Base-by-base conservation (phyloP, 1,140 invertebrate genomes). In the Drosophila pruinosa region DNA sequence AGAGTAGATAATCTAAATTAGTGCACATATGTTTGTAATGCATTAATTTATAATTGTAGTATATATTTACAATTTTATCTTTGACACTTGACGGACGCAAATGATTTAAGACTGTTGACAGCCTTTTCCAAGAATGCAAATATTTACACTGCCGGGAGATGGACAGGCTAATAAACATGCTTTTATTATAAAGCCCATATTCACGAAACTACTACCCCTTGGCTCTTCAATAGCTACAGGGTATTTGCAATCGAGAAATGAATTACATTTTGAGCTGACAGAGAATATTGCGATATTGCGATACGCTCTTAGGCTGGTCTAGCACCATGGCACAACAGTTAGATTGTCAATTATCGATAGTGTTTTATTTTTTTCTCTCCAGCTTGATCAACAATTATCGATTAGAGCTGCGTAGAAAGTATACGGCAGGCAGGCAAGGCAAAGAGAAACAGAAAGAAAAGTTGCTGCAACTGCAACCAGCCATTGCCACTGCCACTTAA, bases 321-420 rank as follows among this genome's bases (percentile, higher is more conserved):
- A 50, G 22, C 45, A 28, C 6, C 24, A 28, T n/a, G 10, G 26
- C 48, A 39, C 45, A 70, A 54, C 61, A 31, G 54, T 28, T 50
- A 85, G 83, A 89, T 89, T 89, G 79, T 89, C 83, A 89, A 89
- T 89, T 89, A 89, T 78, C 82, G 82, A 86, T 86, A 86, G 77
- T 86, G 81, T 61, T 80, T 38, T n/a, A n/a, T n/a, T 67, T 54
- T 31, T 34, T 34, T 7, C 26, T 26, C 26, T 15, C 65, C 58
- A 39, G 73, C 73, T 75, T 76, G 81, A 86, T 86, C 73, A 86
- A 86, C 86, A 86, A 86, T 86, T 86, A 86, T 88, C 83, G 82
- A 89, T 88, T 89, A 82, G 75, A 82, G 75, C 64, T 65, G 68
- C 50, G 72, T 69, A 68, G 70, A 73, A 73, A 73, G 79, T 62